Base-by-base conservation (phyloP, 2,113 vertebrate genomes). In the Seriola aureovittata region DNA sequence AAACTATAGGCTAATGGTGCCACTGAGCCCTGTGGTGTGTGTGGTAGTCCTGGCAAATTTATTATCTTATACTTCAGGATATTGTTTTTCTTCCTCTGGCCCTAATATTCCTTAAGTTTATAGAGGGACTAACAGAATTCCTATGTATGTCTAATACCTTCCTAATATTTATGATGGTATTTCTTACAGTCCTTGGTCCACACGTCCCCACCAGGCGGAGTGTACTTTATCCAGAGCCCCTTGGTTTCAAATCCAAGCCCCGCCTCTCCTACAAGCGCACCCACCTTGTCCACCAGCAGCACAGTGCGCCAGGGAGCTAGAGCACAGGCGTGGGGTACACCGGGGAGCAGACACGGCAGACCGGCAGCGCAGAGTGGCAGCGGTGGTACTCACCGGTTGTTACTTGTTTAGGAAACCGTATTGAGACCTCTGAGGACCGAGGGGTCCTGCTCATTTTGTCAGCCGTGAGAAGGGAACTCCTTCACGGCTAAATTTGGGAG, bases 181-280 rank as follows among this genome's bases (percentile, higher is more conserved):
- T 76, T 71, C 59, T 59, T 32, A 14, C 21, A 40, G 36, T 73
- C 55, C 42, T 66, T 3, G 23, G 54, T 21, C 12, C 68, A 32
- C 52, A 34, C 72, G 8, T 62, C 50, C 82, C 67, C 87, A 70
- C 59, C 83, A 71, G 83, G 83, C 77, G 81, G 75, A 62, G 44
- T 86, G 78, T 58, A 90, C 78, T 94, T 95, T 94, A 81, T 70
- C 85, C 80, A 70, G 77, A 90, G 86, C 88, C 94, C 95, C 93
- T 95, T 88, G 80, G 8, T 88, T 82, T 85, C 25, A 85, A 90
- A 89, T 19, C 36, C 67, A 86, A 81, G 88, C 94, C 80, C 94
- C 95, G 92, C 95, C 95, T 88, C 87, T 93, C 89, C 91, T 81
- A 64, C 91, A 57, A 93, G 82, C 79, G 71, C 88, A 87, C 91